Evolutionary conservation across 2,113 vertebrate genomes (phyloP), one percentile per base, ranked within the genome.

Genomic region (Romanogobio albipinnatus): DNA sequence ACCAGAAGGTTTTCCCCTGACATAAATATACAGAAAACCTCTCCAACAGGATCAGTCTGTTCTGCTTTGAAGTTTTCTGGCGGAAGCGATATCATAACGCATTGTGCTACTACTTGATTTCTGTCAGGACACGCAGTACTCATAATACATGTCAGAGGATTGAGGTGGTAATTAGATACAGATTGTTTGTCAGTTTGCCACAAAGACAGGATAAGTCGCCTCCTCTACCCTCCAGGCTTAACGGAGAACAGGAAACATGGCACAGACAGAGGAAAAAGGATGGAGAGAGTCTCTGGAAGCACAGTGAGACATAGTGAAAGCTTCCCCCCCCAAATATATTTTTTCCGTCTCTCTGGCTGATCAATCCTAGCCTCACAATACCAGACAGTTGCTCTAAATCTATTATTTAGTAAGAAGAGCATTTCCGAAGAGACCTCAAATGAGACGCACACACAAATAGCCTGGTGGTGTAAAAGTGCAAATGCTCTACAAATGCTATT

Each of bases 341-440:
- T 39, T 84, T 53, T 71, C 70, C 45, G 29, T 88, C 71, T 58
- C 15, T 88, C 84, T 61, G 15, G 43, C 79, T 82, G 74, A 82
- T 87, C 78, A 82, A 74, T 82, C 62, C 56, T 64, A 51, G 36
- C 71, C 73, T 85, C 51, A 82, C 51, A 85, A 59, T 73, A 87
- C 59, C 73, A 82, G 73, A 85, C 86, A 85, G 83, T 85, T 87
- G 86, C 83, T 85, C 73, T 29, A 51, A 82, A 87, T 87, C 83
- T 87, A 87, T 87, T 85, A 85, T 85, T 85, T 85, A 87, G 83
- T 77, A 70, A 78, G 61, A 76, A 15, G 71, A 19, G 77, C 62
- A 64, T 80, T 81, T 86, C 86, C 56, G 73, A 84, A 82, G 83
- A 87, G 73, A 70, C 61, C 82, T 85, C 83, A 85, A 85, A 87